Conservation (phyloP, 2,113 vertebrate genomes). For the Centropus bengalensis region DNA sequence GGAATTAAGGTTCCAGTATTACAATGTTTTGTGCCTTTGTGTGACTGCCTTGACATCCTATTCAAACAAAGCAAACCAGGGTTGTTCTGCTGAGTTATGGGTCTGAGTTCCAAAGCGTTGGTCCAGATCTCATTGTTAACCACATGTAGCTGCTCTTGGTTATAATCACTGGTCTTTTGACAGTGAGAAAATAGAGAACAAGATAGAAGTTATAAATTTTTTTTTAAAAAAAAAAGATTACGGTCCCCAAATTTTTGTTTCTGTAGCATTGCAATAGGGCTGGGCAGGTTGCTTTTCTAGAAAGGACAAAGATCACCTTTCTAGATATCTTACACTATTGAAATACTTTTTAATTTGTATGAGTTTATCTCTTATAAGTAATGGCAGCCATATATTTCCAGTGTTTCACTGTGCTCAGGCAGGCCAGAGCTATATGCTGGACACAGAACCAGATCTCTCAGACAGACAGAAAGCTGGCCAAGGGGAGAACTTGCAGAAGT, state of each 20-base stretch:
- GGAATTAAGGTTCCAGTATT: not conserved
- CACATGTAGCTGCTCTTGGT: not conserved
- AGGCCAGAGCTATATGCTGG: not conserved
- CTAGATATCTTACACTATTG: not conserved
- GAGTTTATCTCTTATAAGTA: not conserved
- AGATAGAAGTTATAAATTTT: not conserved
- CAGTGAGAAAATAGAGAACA: not conserved
- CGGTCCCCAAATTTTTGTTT: not conserved
- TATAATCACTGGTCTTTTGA: not conserved
- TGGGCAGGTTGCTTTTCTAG: not conserved
- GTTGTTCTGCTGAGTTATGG: not conserved
- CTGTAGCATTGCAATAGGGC: not conserved
- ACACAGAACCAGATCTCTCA: not conserved
- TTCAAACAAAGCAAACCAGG: not conserved
- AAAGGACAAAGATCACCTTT: not conserved
- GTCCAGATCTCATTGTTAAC: not conserved
- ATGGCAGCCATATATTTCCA: not conserved
- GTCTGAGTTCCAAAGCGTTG: not conserved
- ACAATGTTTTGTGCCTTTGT: not conserved
- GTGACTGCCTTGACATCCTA: not conserved
- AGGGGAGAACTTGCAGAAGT: not conserved
- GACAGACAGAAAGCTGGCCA: not conserved
- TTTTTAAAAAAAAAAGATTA: not conserved
- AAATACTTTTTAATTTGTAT: not conserved
- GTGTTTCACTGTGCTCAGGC: not conserved